Conservation (phyloP, 2,113 vertebrate species). For the Carassius carassius region DNA sequence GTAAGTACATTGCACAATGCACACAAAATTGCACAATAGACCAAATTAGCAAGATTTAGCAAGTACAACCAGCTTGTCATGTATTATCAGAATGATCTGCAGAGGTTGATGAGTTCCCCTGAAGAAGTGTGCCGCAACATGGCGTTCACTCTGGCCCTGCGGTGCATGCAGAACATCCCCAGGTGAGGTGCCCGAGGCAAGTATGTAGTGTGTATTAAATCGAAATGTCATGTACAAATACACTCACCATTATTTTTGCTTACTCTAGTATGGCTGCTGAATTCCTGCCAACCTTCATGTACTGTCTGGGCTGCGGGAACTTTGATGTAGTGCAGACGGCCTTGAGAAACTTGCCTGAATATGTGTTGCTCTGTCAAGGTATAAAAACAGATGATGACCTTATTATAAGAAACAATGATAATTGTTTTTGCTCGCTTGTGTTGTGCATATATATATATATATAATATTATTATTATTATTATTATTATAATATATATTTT, state of each 20-base stretch:
- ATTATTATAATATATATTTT: no score
- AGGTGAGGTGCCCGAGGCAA: slow-evolving; percentile 73
- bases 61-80: background rate
- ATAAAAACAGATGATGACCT: background rate
- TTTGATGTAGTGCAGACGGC: slow-evolving; percentile 96
- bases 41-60: background rate
- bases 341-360: slow-evolving; percentile 91
- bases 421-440: background rate
- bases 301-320: slow-evolving; percentile 92
- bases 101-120: slow-evolving; percentile 90
- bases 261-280: slow-evolving; percentile 84
- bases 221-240: background rate
- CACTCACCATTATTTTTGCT: background rate
- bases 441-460: no score
- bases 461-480: no score
- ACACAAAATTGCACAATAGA: background rate
- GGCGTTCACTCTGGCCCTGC: slow-evolving; percentile 91
- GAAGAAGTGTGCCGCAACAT: slow-evolving; percentile 92
- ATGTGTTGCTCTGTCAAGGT: slow-evolving; percentile 97
- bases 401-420: background rate
- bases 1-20: slow-evolving; percentile 74
- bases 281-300: slow-evolving; percentile 96
- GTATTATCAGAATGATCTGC: slow-evolving; percentile 84
- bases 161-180: slow-evolving; percentile 92
- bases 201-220: background rate